Conservation (phyloP, 1,140 invertebrate genomes). For the Drosophila miranda region DNA sequence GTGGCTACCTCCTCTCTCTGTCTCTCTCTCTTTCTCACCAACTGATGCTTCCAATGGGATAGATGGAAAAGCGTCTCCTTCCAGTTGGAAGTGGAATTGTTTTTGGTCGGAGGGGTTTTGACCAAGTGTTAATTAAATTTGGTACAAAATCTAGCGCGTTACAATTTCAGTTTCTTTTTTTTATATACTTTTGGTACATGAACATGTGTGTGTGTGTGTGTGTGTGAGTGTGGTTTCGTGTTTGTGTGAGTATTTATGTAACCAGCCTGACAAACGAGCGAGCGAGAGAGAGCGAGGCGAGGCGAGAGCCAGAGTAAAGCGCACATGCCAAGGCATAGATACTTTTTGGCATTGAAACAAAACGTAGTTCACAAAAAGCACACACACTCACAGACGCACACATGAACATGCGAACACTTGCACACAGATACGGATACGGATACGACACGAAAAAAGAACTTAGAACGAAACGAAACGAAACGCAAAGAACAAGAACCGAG, state of each 20-base stretch:
- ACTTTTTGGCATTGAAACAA: conserved; percentile 81
- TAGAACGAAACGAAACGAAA: conserved; percentile 52
- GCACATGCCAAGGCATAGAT: conserved; percentile 68
- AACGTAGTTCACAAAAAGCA: conserved; percentile 78
- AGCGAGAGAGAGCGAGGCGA: conserved; percentile 29
- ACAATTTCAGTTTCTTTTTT: conserved; percentile 40
- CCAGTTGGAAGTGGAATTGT: conserved; percentile 42
- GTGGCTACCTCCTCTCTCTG: background rate
- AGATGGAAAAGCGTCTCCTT: background rate
- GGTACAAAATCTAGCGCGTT: conserved; percentile 44
- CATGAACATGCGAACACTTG: conserved; percentile 25
- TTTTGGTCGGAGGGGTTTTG: conserved; percentile 1
- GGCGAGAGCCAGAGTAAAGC: conserved; percentile 26
- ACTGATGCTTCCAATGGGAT: conserved; percentile 29
- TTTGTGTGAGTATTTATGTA: conserved; percentile 72
- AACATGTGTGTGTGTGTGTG: background rate
- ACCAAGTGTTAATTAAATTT: conserved; percentile 74
- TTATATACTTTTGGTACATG: background rate
- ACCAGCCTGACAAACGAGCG: conserved; percentile 57
- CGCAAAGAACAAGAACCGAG: conserved; percentile 35
- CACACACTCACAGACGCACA: conserved; percentile 33
- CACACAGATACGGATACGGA: conserved; percentile 37
- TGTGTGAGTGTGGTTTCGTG: conserved; percentile 10
- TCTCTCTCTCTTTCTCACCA: background rate
- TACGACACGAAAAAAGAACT: conserved; percentile 51